Evolutionary conservation across 2,797 vertebrate genomes (phyloP).

Genomic region (Menidia menidia): DNA sequence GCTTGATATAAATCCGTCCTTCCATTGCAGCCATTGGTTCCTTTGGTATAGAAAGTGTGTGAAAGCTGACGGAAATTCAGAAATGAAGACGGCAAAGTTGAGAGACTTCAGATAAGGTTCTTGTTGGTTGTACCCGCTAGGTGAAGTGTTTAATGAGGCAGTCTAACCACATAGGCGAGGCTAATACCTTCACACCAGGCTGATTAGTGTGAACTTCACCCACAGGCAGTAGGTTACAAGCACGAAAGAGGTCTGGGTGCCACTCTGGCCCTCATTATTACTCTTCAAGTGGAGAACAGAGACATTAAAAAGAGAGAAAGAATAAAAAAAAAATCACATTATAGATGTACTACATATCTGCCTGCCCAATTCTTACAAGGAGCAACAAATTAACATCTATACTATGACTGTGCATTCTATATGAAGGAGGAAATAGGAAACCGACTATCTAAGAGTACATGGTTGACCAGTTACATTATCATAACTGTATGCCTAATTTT

Average conservation of each 20-base stretch:
- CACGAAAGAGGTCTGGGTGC: slow-evolving; percentile 57
- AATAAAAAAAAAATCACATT: background rate
- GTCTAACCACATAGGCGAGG: slow-evolving; percentile 63
- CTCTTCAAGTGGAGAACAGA: slow-evolving; percentile 45
- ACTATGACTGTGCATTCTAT: background rate
- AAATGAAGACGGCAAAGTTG: slow-evolving; percentile 33
- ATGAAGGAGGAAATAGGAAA: background rate
- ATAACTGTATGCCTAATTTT: too few species aligned
- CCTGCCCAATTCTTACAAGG: background rate
- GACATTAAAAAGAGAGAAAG: background rate
- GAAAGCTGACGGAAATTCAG: slow-evolving; percentile 24
- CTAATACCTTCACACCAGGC: slow-evolving; percentile 78
- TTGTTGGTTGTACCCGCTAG: slow-evolving; percentile 63
- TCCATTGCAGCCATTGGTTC: slow-evolving; percentile 11
- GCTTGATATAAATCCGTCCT: background rate
- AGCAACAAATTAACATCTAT: background rate
- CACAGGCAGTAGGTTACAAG: slow-evolving; percentile 40
- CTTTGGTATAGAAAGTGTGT: slow-evolving; percentile 12
- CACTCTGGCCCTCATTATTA: slow-evolving; percentile 75
- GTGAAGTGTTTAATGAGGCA: slow-evolving; percentile 79
- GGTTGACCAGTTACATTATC: background rate
- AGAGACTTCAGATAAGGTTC: slow-evolving; percentile 49
- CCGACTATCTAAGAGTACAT: background rate
- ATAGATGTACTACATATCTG: slow-evolving; percentile 23
- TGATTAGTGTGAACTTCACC: slow-evolving; percentile 83